Evolutionary conservation across 2,113 vertebrate genomes (phyloP), one percentile per base, ranked within the genome.

Genomic region (Falco punctatus): DNA sequence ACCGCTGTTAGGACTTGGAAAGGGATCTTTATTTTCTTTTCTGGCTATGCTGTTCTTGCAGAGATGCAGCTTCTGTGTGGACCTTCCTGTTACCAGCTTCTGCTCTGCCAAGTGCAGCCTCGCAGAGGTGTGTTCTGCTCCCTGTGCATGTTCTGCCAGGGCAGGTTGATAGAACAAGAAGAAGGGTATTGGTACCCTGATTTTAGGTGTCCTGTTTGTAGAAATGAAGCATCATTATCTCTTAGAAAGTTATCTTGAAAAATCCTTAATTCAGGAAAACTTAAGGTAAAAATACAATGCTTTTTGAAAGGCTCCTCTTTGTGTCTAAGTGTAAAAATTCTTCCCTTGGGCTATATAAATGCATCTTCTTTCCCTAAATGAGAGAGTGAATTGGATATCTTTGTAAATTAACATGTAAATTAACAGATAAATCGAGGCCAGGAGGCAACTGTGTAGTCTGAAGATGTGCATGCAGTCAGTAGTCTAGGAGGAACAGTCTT

Each of bases 101-200:
- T 64, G 32, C 5, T 2, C 13, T 64, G 69, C 24, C 3, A 5
- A 28, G 58, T 1, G 0, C 44, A 58, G 38, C 80, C 48, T 27
- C 23, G 74, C 23, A 19, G 44, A 8, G 20, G 10, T 18, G 12
- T 14, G 4, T 75, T 75, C 49, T 9, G 26, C 44, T 55, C 38
- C 81, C 55, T 64, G 62, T 5, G 3, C 2, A 1, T 46, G 21
- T 65, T 27, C 40, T 80, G 13, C 35, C 2, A 8, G n/a, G 38
- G 10, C 71, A 73, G 58, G n/a, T 11, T 1, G 21, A 38, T 51
- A 4, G 1, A 12, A 32, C 0, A 2, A 44, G 23, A 42, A 80
- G 80, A 52, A 83, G 22, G 15, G 3, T 42, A 15, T 51, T 24
- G 33, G 15, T 67, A 12, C 32, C 11, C 52, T 93, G 38, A 11